Conservation (phyloP, 2,888 invertebrate genomes). For the Eremobia ochroleuca region DNA sequence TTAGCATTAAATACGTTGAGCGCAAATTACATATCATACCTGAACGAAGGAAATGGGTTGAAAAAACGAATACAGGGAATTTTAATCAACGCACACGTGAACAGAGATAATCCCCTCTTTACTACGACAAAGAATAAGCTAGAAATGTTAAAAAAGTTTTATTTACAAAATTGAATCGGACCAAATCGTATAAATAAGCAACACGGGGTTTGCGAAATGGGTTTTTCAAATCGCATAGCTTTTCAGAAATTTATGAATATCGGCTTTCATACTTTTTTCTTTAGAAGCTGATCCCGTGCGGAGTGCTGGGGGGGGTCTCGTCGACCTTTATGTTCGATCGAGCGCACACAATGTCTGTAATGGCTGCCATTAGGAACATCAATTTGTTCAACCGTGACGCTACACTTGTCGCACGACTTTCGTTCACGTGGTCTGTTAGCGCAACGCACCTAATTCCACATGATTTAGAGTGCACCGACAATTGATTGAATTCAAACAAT, state of each 20-base stretch:
- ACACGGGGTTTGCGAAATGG: slow-evolving; percentile 72
- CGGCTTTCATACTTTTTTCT: slow-evolving; percentile 80
- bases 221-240: slow-evolving; percentile 76
- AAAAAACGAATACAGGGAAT: slow-evolving; percentile 72
- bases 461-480: slow-evolving; percentile 14
- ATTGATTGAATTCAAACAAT: slow-evolving; percentile 15
- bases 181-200: slow-evolving; percentile 74
- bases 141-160: slow-evolving; percentile 63
- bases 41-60: slow-evolving; percentile 69
- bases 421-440: slow-evolving; percentile 77
- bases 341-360: slow-evolving; percentile 86
- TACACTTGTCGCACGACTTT: slow-evolving; percentile 84
- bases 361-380: slow-evolving; percentile 86
- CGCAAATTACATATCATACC: slow-evolving; percentile 73
- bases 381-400: slow-evolving; percentile 84
- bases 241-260: slow-evolving; percentile 82
- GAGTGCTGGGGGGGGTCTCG: slow-evolving; percentile 67
- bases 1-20: slow-evolving; percentile 62
- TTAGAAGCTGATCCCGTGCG: slow-evolving; percentile 76
- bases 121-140: slow-evolving; percentile 55
- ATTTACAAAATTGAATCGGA: slow-evolving; percentile 69
- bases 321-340: slow-evolving; percentile 85
- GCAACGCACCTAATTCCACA: slow-evolving; percentile 68
- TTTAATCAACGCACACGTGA: slow-evolving; percentile 74
- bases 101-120: slow-evolving; percentile 66